Conservation (phyloP, 2,888 invertebrate genomes). For the Oscheius onirici region DNA sequence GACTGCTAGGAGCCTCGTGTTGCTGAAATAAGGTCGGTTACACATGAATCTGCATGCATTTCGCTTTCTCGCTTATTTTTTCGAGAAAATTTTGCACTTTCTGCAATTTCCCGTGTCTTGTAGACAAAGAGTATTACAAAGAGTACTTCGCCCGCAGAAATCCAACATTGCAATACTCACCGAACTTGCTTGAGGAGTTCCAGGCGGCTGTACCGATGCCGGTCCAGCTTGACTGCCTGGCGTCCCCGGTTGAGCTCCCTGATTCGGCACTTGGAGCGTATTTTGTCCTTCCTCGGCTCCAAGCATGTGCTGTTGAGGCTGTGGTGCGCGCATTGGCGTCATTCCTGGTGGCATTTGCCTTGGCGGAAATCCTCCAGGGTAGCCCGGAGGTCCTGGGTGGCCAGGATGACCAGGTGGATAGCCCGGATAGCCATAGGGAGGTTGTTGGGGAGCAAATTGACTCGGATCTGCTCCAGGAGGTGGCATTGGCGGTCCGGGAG, state of each 20-base stretch:
- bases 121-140: too few relatives aligned
- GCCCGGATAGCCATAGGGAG: slow-evolving; percentile 18
- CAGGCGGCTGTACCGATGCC: slow-evolving; percentile 47
- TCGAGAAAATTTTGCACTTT: too few relatives aligned
- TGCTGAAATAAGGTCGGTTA: neutral
- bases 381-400: slow-evolving; percentile 7
- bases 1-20: slow-evolving; percentile 27
- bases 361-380: slow-evolving; percentile 41
- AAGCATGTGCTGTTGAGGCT: slow-evolving; percentile 40
- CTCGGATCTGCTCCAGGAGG: neutral
- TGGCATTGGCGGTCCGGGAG: slow-evolving; percentile 1
- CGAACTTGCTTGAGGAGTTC: slow-evolving; percentile 39
- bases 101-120: too few relatives aligned
- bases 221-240: slow-evolving; percentile 41
- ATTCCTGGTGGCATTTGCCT: slow-evolving; percentile 34
- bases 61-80: too few relatives aligned
- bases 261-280: slow-evolving; percentile 30
- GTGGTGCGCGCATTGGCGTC: slow-evolving; percentile 49
- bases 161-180: slow-evolving; percentile 13
- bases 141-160: too few relatives aligned
- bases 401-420: slow-evolving; percentile 22
- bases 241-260: slow-evolving; percentile 37
- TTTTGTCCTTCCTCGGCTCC: slow-evolving; percentile 7
- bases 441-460: slow-evolving; percentile 1
- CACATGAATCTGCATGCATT: too few relatives aligned